Evolutionary conservation across 2,888 invertebrate species (phyloP).

Genomic region (Drosophila histrio): DNA sequence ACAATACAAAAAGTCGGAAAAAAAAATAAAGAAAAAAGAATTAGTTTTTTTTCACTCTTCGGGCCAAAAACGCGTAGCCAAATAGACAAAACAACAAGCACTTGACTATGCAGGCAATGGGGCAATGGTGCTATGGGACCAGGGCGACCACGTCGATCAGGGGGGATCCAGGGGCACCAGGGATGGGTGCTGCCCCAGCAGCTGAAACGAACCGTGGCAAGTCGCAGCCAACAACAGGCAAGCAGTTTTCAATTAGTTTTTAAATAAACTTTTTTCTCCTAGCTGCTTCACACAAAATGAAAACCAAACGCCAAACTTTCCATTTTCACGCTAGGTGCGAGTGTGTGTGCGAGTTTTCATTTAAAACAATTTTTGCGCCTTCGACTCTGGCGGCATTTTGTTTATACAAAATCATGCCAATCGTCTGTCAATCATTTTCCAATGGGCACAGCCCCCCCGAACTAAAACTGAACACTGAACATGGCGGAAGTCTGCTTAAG

Average conservation of each 20-base stretch:
- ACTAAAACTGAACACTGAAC: conserved; percentile 28
- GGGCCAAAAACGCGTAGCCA: conserved; percentile 54
- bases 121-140: not conserved
- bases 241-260: conserved; percentile 78
- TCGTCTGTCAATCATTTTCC: conserved; percentile 82
- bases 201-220: conserved; percentile 42
- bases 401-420: conserved; percentile 82
- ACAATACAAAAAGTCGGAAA: conserved; percentile 9
- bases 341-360: conserved; percentile 41
- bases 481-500: conserved; percentile 79
- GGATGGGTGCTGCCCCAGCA: conserved; percentile 28
- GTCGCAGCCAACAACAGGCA: conserved; percentile 27
- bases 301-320: conserved; percentile 64
- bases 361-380: conserved; percentile 53
- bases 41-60: conserved; percentile 29
- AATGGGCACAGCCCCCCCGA: conserved; percentile 51
- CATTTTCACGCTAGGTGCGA: conserved; percentile 52
- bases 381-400: conserved; percentile 48
- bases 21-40: not conserved
- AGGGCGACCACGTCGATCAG: not conserved
- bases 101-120: conserved; percentile 43
- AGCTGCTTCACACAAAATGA: conserved; percentile 36
- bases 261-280: conserved; percentile 65
- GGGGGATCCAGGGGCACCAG: not conserved
- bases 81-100: conserved; percentile 41